A percentile compares a stretch with the other conserved stretches of the same genome.
Conservation (phyloP, 2,113 vertebrate species). For the Ceuthmochares aereus region DNA sequence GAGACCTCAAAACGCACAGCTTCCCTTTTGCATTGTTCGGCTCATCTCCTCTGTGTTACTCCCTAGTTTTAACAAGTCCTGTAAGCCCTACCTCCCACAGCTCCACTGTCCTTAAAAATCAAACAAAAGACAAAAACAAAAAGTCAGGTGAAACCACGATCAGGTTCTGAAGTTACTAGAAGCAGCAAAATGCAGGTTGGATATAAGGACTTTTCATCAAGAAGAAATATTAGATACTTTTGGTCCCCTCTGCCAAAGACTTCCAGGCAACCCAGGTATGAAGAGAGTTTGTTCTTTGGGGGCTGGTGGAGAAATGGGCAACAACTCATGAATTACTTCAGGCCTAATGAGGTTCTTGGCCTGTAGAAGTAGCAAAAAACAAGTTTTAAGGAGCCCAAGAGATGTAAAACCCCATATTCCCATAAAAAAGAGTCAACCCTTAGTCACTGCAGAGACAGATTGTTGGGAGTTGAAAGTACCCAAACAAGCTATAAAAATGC, state of each 20-base stretch:
- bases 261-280: neutral
- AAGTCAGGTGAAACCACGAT: neutral
- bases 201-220: neutral
- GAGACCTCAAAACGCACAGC: neutral
- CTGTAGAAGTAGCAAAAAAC: neutral
- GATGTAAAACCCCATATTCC: rapidly evolving
- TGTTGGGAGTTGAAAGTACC: neutral
- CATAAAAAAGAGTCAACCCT: neutral
- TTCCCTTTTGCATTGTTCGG: neutral
- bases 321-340: neutral
- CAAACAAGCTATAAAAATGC: neutral
- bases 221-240: neutral
- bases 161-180: neutral
- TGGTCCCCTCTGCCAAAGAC: neutral
- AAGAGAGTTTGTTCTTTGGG: neutral
- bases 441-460: neutral
- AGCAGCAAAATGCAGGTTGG: neutral
- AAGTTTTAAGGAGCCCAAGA: neutral
- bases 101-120: neutral
- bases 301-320: neutral
- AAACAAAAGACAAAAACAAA: neutral
- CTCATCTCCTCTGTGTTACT: neutral
- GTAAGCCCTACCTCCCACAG: neutral
- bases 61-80: neutral
- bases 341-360: neutral